Percentiles rank a stretch among this genome's conserved stretches.
Evolutionary conservation across 2,888 invertebrate species (phyloP).

Genomic region (Philaethria dido): DNA sequence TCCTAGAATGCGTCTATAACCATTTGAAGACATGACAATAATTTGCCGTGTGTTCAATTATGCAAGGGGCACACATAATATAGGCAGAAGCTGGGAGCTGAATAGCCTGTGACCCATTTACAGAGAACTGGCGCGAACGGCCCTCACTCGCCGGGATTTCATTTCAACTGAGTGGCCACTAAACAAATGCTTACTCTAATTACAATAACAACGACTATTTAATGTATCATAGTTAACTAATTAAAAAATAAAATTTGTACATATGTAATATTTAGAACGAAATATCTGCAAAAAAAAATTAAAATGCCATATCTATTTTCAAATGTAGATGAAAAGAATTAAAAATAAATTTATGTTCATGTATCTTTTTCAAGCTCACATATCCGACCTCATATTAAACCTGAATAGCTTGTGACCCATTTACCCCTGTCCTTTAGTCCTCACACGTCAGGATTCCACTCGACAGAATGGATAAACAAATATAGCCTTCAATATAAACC

Average conservation of each 20-base stretch:
- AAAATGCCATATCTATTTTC: neutral
- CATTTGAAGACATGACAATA: constrained; percentile 72
- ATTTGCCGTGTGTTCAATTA: constrained; percentile 80
- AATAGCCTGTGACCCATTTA: constrained; percentile 81
- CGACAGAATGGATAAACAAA: constrained; percentile 20
- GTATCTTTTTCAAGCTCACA: neutral
- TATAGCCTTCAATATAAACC: constrained; percentile 12
- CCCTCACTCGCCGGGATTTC: constrained; percentile 60
- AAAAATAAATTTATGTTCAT: neutral
- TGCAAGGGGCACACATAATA: constrained; percentile 74
- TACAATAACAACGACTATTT: constrained; percentile 19
- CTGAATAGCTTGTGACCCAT: constrained; percentile 15
- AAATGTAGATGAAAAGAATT: neutral
- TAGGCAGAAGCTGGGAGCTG: constrained; percentile 60
- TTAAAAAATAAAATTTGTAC: neutral
- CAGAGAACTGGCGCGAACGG: constrained; percentile 66
- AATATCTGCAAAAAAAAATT: neutral
- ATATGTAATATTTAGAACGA: neutral
- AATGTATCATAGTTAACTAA: neutral
- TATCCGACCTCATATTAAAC: constrained; percentile 16
- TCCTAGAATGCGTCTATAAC: constrained; percentile 57
- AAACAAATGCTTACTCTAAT: constrained; percentile 45
- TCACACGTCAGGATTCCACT: constrained; percentile 20
- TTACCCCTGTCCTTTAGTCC: constrained; percentile 16
- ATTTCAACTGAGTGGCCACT: constrained; percentile 48